Base-by-base conservation (phyloP, 2,797 vertebrate genomes). In the Novumbra hubbsi region DNA sequence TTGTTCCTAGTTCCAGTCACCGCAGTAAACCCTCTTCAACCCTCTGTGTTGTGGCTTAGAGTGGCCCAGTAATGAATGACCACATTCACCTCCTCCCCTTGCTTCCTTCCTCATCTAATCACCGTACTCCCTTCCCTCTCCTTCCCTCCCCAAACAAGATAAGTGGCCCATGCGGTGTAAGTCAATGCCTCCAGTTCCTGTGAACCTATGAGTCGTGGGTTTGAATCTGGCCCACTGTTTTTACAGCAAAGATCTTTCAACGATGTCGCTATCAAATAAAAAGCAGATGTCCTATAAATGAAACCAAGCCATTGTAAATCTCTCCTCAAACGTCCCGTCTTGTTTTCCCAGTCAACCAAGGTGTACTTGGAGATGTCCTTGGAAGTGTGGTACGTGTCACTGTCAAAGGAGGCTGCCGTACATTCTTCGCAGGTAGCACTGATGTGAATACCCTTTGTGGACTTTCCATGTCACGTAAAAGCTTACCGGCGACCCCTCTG, bases 311-410 rank as follows among this genome's bases (percentile, higher is more conserved):
- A 45, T 1, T 41, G 49, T 1, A 15, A 73, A n/a, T 74, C 49
- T 45, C n/a, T 9, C 67, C 27, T 70, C 41, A 27, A 24, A 24
- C 55, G 4, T 60, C 55, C 60, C 81, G 84, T 5, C 83, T 80
- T 90, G 74, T 80, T 92, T 92, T 78, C 63, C 91, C 90, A 99
- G 98, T 94, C 95, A 81, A 99, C 96, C 78, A 95, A 95, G 88
- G 92, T 99, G 73, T 92, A 92, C 89, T 86, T 98, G 84, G 95
- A 98, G 82, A 90, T 99, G 87, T 93, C 85, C 15, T 85, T 98
- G 86, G 97, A 99, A 87, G 95, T 99, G 76, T 99, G 97, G 98
- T 99, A 93, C 73, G 96, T 95, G 82, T 81, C n/a, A 72, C 49
- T 28, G 60, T 15, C 45, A 28, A 63, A 9, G 14, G 15, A 28